These are phyloP conservation scores for Diarsia dahlii DNA, from an alignment of 2,888 invertebrate genomes.

Conservation along the genomic window DNA sequence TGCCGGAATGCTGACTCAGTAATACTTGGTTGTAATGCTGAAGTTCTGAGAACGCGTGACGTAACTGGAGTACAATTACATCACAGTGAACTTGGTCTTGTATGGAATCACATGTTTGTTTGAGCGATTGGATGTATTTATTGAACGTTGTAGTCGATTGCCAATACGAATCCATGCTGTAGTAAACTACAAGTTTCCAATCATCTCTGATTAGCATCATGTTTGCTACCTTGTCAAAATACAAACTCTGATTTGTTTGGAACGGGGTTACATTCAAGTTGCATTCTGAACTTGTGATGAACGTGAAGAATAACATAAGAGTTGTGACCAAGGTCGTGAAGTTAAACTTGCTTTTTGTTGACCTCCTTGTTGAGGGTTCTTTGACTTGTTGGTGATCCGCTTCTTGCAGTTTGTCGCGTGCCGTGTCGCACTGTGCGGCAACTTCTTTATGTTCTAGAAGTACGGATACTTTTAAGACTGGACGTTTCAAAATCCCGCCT, in stretches of 20 bases:
- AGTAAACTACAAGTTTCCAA: conserved; percentile 1
- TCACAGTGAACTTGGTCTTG: conserved; percentile 10
- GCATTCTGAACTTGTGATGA: background rate
- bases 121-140: conserved; percentile 3
- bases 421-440: background rate
- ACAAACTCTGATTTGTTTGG: background rate
- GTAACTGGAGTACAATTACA: conserved; percentile 3
- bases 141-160: background rate
- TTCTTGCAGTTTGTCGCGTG: background rate
- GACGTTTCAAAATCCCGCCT: background rate
- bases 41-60: conserved; percentile 17
- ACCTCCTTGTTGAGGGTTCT: background rate
- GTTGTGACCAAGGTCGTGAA: background rate
- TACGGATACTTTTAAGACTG: background rate
- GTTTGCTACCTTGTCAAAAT: background rate
- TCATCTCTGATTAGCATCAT: conserved; percentile 3
- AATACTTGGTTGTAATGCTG: conserved; percentile 7
- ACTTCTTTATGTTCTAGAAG: background rate
- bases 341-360: background rate
- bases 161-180: background rate
- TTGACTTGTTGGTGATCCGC: background rate
- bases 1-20: conserved; percentile 2
- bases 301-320: background rate
- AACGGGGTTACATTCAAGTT: background rate
- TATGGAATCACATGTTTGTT: conserved; percentile 6